Percentiles rank a stretch among this genome's conserved stretches.
Evolutionary conservation across 2,888 invertebrate species (phyloP).

Genomic region (Sinodicranocentrus sp.): DNA sequence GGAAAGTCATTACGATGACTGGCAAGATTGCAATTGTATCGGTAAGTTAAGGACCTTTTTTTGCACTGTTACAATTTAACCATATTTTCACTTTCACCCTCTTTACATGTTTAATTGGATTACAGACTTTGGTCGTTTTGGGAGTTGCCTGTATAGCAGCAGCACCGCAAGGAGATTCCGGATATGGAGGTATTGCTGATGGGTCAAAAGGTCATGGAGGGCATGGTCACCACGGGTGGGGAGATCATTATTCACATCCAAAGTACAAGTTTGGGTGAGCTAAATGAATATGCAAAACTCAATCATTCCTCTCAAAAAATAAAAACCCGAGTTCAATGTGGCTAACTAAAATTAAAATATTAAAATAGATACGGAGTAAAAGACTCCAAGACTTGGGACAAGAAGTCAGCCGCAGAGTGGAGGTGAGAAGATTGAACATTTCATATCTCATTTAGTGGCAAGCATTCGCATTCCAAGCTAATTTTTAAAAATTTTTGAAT

Average conservation of each 20-base stretch:
- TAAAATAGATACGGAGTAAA: slow-evolving; percentile 45
- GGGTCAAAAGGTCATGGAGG: slow-evolving; percentile 22
- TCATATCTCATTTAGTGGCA: too few species aligned
- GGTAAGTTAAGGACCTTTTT: slow-evolving; percentile 44
- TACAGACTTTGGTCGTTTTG: slow-evolving; percentile 36
- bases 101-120: too few species aligned
- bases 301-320: too few species aligned
- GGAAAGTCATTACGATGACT: slow-evolving; percentile 31
- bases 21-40: slow-evolving; percentile 36
- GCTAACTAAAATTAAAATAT: too few species aligned
- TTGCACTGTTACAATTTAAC: neutral
- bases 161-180: slow-evolving; percentile 31
- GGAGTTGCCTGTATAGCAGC: slow-evolving; percentile 29
- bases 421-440: slow-evolving; percentile 39
- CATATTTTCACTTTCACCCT: neutral
- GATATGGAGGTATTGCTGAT: slow-evolving; percentile 17
- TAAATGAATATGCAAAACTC: too few species aligned
- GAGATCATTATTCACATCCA: slow-evolving; percentile 43
- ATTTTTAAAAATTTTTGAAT: too few species aligned
- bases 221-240: slow-evolving; percentile 24
- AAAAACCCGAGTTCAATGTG: too few species aligned
- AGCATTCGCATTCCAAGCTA: too few species aligned
- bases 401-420: slow-evolving; percentile 37
- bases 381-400: slow-evolving; percentile 46
- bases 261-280: slow-evolving; percentile 53